These are phyloP conservation scores for Eupeodes latifasciatus DNA, from an alignment of 2,888 invertebrate genomes.

Conservation along the genomic window DNA sequence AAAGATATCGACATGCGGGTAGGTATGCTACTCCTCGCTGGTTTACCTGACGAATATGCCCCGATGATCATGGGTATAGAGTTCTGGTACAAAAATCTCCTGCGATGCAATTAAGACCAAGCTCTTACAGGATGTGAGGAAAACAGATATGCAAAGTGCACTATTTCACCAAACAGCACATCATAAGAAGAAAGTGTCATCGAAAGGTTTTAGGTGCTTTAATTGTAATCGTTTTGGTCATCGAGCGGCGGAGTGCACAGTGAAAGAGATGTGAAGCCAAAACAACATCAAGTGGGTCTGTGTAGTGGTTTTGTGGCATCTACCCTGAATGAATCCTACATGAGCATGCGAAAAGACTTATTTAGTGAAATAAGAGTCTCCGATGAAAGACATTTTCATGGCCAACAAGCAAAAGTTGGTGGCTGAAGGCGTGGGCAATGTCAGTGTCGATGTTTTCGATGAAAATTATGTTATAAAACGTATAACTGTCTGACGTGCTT, in stretches of 20 bases:
- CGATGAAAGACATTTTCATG: constrained; percentile 17
- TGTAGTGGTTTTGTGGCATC: neutral
- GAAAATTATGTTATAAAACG: neutral
- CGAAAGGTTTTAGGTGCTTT: constrained; percentile 11
- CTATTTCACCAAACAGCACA: neutral
- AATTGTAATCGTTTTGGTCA: constrained; percentile 29
- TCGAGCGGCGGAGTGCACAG: constrained; percentile 11
- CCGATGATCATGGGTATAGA: constrained; percentile 35
- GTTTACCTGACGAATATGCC: constrained; percentile 11
- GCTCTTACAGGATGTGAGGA: neutral
- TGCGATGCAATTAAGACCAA: neutral
- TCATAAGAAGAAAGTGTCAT: neutral
- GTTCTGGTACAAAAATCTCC: neutral
- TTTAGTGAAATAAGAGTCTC: neutral
- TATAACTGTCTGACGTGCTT: neutral
- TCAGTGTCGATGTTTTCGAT: neutral
- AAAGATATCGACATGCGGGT: constrained; percentile 31
- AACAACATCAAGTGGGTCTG: neutral
- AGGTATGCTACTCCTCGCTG: neutral
- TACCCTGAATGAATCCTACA: neutral
- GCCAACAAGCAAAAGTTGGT: neutral
- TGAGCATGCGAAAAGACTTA: constrained; percentile 20
- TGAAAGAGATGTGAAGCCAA: neutral
- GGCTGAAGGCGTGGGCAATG: too few relatives aligned
- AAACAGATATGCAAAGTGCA: neutral